A percentile compares a stretch with the other conserved stretches of the same genome.
These are phyloP conservation scores for Drosophila nr. perissopoda DNA, from an alignment of 2,888 invertebrate species.

Conservation along the genomic window DNA sequence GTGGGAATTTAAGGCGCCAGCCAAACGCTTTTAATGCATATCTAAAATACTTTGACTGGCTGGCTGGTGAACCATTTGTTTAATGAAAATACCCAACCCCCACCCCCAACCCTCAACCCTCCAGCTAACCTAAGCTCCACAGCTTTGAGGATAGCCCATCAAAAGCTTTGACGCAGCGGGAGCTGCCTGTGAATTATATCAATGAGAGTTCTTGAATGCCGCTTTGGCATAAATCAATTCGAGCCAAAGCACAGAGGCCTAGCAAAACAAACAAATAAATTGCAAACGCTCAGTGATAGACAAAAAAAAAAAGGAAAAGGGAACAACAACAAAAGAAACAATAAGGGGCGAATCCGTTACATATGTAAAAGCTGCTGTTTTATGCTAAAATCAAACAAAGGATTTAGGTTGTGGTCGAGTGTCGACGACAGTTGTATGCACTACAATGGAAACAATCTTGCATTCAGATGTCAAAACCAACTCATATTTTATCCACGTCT, in stretches of 20 bases:
- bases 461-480: slow-evolving; percentile 33
- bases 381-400: slow-evolving; percentile 70
- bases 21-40: slow-evolving; percentile 64
- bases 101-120: background rate
- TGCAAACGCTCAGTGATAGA: slow-evolving; percentile 54
- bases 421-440: slow-evolving; percentile 63
- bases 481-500: background rate
- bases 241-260: slow-evolving; percentile 46
- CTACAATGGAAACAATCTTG: slow-evolving; percentile 33
- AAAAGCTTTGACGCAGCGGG: slow-evolving; percentile 39
- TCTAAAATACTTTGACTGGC: slow-evolving; percentile 36
- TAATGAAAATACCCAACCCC: slow-evolving; percentile 55
- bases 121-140: background rate
- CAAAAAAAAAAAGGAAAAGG: slow-evolving; percentile 15
- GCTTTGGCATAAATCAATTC: slow-evolving; percentile 70
- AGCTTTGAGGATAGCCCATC: slow-evolving; percentile 19
- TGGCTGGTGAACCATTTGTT: slow-evolving; percentile 55
- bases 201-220: slow-evolving; percentile 47
- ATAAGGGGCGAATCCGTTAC: slow-evolving; percentile 55
- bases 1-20: slow-evolving; percentile 17
- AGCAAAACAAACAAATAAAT: slow-evolving; percentile 74
- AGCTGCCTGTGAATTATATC: slow-evolving; percentile 44
- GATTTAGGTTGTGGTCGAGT: slow-evolving; percentile 51
- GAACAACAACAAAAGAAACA: slow-evolving; percentile 3
- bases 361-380: slow-evolving; percentile 67